phyloP scores from a whole-genome alignment of 2,797 vertebrate species.

The Cottoperca gobio region DNA sequence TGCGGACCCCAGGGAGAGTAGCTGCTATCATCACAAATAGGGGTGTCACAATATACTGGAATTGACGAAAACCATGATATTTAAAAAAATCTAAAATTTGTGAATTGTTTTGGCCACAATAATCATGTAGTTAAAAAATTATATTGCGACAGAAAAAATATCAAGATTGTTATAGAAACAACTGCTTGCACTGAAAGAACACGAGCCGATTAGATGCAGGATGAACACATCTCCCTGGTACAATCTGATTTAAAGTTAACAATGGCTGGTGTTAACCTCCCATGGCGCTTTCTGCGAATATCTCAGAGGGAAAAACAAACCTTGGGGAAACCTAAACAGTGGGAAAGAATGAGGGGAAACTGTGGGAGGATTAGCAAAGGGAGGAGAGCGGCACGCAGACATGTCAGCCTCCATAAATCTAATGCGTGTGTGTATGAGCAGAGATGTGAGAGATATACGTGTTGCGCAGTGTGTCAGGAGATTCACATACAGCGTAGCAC shows the following conservation, averaged over 20 bases:
- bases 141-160: too few species aligned
- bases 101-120: too few species aligned
- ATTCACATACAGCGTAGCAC: slow-evolving; percentile 93
- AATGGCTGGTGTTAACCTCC: slow-evolving; percentile 59
- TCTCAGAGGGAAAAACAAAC: slow-evolving; percentile 51
- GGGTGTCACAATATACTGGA: too few species aligned
- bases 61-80: too few species aligned
- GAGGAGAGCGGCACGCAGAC: background rate
- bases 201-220: slow-evolving; percentile 33
- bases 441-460: slow-evolving; percentile 26
- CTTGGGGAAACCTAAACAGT: slow-evolving; percentile 56
- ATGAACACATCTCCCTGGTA: slow-evolving; percentile 44
- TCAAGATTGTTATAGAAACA: slow-evolving; percentile 30
- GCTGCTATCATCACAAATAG: too few species aligned
- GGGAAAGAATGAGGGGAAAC: slow-evolving; percentile 60
- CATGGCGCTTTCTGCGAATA: slow-evolving; percentile 20
- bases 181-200: slow-evolving; percentile 4
- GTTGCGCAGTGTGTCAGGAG: background rate
- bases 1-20: too few species aligned
- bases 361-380: slow-evolving; percentile 53
- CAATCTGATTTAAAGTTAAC: slow-evolving; percentile 60
- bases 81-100: too few species aligned
- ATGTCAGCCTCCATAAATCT: slow-evolving; percentile 35
- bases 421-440: slow-evolving; percentile 19
- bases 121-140: too few species aligned